Evolutionary conservation across 2,113 vertebrate genomes (phyloP).

Genomic region (Peucedramus taeniatus): DNA sequence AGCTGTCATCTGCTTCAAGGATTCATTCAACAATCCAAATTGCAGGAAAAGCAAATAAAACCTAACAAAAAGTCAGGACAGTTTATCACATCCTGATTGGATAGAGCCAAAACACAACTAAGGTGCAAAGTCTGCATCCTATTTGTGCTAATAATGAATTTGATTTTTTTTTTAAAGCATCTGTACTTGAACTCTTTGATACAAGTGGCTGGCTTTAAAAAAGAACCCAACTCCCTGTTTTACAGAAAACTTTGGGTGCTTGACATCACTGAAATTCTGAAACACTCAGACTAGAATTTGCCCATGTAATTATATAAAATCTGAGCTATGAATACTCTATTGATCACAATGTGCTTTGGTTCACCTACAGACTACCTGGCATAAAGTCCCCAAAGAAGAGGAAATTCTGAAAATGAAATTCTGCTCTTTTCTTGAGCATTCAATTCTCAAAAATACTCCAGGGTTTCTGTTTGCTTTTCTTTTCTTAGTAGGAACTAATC

Average conservation of each 20-base stretch:
- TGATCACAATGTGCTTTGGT: neutral
- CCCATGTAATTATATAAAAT: accelerated
- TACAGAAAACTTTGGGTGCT: neutral
- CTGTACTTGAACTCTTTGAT: neutral
- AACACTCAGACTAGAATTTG: neutral
- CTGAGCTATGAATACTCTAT: neutral
- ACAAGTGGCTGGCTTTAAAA: neutral
- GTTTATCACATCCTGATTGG: neutral
- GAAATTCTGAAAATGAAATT: too few relatives aligned
- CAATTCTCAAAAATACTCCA: neutral
- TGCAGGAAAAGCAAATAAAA: neutral
- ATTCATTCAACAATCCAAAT: neutral
- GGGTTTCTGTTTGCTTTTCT: neutral
- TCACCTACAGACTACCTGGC: neutral
- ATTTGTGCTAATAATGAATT: neutral
- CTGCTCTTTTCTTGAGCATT: neutral
- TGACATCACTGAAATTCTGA: neutral
- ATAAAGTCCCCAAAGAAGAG: neutral
- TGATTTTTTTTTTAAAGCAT: neutral
- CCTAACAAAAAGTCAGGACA: neutral
- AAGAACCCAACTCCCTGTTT: neutral
- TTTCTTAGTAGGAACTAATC: neutral
- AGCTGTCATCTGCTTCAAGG: neutral
- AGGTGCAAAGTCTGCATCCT: neutral
- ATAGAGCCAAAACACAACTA: neutral